phyloP scores from a whole-genome alignment of 2,888 invertebrate species.

The Digitonthophagus gazella region DNA sequence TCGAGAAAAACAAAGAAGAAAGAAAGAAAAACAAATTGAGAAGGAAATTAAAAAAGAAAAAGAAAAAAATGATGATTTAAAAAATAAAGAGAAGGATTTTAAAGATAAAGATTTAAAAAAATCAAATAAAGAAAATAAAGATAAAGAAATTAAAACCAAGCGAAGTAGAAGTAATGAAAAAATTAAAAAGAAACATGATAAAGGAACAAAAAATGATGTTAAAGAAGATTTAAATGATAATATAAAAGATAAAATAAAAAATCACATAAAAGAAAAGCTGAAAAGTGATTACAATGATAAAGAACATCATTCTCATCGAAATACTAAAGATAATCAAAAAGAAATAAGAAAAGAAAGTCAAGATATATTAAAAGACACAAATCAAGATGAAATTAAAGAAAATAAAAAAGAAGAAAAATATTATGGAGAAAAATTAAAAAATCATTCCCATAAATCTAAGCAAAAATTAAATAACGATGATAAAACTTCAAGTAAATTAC shows the following conservation, averaged over 20 bases:
- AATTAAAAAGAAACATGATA: neutral
- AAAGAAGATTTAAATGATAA: neutral
- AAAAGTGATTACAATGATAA: neutral
- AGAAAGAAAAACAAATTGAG: neutral
- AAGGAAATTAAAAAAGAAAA: neutral
- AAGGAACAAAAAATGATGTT: neutral
- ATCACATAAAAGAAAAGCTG: neutral
- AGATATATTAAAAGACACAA: neutral
- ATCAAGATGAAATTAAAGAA: neutral
- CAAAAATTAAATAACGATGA: neutral
- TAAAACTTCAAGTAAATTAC: conserved; percentile 1
- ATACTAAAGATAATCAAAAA: neutral
- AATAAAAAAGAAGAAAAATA: neutral
- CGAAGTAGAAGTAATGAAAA: neutral
- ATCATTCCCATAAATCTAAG: too few relatives aligned
- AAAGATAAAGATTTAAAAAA: neutral
- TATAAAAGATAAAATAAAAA: neutral
- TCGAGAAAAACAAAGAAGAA: neutral
- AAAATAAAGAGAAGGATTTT: neutral
- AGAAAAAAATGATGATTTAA: neutral
- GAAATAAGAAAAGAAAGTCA: neutral
- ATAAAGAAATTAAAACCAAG: neutral
- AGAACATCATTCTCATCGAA: too few relatives aligned
- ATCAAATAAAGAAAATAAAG: neutral
- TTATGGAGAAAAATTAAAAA: neutral